Base-by-base conservation (phyloP, 2,888 invertebrate species). In the Myopa testacea region DNA sequence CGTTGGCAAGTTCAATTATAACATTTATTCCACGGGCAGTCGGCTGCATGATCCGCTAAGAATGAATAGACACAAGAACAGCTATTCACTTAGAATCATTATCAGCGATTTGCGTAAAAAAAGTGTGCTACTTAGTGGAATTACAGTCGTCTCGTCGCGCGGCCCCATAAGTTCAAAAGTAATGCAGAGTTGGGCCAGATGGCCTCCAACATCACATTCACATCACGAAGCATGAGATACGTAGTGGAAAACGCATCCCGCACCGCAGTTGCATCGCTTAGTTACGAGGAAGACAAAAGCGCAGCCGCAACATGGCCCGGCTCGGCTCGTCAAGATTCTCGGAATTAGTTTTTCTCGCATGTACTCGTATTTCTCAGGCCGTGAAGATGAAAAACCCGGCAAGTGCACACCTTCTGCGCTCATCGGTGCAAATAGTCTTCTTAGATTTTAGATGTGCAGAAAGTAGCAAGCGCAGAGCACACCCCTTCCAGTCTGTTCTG, bases 1-100 rank as follows among this genome's bases (percentile, higher is more conserved):
- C 45, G 40, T 10, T 72, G 50, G 19, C 60, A 60, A 55, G 40
- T 60, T 75, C 60, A 75, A 60, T 69, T 68, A 45, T 52, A 45
- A 50, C 65, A 38, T 26, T 58, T 26, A 26, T n/a, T 45, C 38
- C 75, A n/a, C 37, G n/a, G 16, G 65, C 26, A 52, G 55, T 65
- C 12, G 45, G 50, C 37, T 8, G 10, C 60, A 52, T 26, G 12
- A 8, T 6, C n/a, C 34, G 12, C 71, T 38, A 16, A 34, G n/a
- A 16, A 55, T 55, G 26, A 75, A 62, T 63, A 72, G 26, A 52
- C 34, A 40, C 38, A 68, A 62, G 0, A 62, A 62, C 26, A 26
- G 62, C 62, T 10, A 19, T 10, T 62, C 62, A 26, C 19, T n/a
- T 26, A 4, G 4, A 62, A 26, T 62, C 34, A 19, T 62, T 62